Evolutionary conservation across 2,113 vertebrate genomes (phyloP).

Genomic region (Pipa parva): DNA sequence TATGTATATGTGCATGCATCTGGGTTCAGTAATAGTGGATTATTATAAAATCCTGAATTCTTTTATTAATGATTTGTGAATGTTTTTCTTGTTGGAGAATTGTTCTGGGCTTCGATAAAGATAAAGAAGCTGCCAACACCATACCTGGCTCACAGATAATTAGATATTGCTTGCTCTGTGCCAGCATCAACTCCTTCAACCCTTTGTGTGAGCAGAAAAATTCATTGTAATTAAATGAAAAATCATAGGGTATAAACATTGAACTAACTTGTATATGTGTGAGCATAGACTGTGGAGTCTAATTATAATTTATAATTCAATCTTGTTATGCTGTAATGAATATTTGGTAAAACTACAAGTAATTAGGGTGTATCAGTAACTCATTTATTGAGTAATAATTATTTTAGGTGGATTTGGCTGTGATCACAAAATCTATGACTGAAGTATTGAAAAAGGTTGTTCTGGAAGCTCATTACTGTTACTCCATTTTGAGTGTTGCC

Average conservation of each 20-base stretch:
- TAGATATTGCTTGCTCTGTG: slow-evolving; percentile 31
- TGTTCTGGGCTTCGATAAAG: slow-evolving; percentile 28
- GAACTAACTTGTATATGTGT: slow-evolving; percentile 39
- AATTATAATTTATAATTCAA: slow-evolving; percentile 44
- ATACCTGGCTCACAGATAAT: slow-evolving; percentile 37
- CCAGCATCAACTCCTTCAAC: slow-evolving; percentile 37
- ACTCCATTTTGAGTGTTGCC: slow-evolving; percentile 3
- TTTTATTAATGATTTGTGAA: slow-evolving; percentile 22
- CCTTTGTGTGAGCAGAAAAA: slow-evolving; percentile 36
- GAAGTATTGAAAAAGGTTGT: slow-evolving; percentile 57
- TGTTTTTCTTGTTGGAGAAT: slow-evolving; percentile 22
- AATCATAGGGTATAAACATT: slow-evolving; percentile 41
- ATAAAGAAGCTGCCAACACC: slow-evolving; percentile 37
- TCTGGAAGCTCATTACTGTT: slow-evolving; percentile 57
- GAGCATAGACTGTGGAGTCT: slow-evolving; percentile 37
- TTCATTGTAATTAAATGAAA: slow-evolving; percentile 42
- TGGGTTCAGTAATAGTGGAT: no score
- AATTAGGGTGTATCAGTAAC: slow-evolving; percentile 72
- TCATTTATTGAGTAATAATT: slow-evolving; percentile 73
- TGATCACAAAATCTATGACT: slow-evolving; percentile 56
- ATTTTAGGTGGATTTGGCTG: slow-evolving; percentile 69
- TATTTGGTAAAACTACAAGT: slow-evolving; percentile 47
- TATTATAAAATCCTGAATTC: no score
- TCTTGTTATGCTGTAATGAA: slow-evolving; percentile 41
- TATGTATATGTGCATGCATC: no score